These are phyloP conservation scores for Zaprionus tsacasi DNA, from an alignment of 1,140 invertebrate genomes.

Conservation along the genomic window DNA sequence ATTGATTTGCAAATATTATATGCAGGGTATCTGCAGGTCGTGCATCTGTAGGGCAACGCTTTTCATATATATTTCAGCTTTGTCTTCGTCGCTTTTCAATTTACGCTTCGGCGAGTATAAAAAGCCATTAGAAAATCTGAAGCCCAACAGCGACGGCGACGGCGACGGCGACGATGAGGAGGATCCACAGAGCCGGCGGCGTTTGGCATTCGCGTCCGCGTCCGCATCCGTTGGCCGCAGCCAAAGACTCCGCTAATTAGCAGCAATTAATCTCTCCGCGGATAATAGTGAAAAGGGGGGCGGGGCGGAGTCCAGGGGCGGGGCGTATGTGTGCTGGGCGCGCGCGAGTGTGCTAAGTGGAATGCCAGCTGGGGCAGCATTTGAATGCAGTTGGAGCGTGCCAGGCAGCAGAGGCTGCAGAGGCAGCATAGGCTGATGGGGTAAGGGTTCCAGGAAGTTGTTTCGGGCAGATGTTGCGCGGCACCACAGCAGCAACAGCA, in stretches of 20 bases:
- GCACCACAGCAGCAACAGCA: constrained; percentile 7
- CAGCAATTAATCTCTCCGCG: constrained; percentile 52
- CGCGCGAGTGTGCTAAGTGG: constrained; percentile 20
- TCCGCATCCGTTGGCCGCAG: constrained; percentile 2
- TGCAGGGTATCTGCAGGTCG: background rate
- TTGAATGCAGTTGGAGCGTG: constrained; percentile 34
- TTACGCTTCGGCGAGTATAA: constrained; percentile 31
- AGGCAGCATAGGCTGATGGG: background rate
- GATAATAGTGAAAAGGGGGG: background rate
- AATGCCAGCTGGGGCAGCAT: constrained; percentile 18
- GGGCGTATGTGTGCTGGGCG: constrained; percentile 15
- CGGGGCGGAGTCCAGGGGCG: background rate
- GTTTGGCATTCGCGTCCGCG: constrained; percentile 10
- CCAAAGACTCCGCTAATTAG: constrained; percentile 50
- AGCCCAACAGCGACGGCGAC: constrained; percentile 21
- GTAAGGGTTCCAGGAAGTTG: constrained; percentile 31
- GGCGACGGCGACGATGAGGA: constrained; percentile 2
- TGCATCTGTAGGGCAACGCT: background rate
- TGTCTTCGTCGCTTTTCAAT: constrained; percentile 23
- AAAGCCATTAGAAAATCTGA: constrained; percentile 22
- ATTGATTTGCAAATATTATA: background rate
- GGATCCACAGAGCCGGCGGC: constrained; percentile 18
- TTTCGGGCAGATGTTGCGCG: constrained; percentile 8
- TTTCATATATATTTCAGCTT: background rate
- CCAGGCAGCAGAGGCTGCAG: constrained; percentile 1